Evolutionary conservation across 2,888 invertebrate species (phyloP), one percentile per base, ranked within the genome.

Genomic region (Nasonovia ribisnigri): DNA sequence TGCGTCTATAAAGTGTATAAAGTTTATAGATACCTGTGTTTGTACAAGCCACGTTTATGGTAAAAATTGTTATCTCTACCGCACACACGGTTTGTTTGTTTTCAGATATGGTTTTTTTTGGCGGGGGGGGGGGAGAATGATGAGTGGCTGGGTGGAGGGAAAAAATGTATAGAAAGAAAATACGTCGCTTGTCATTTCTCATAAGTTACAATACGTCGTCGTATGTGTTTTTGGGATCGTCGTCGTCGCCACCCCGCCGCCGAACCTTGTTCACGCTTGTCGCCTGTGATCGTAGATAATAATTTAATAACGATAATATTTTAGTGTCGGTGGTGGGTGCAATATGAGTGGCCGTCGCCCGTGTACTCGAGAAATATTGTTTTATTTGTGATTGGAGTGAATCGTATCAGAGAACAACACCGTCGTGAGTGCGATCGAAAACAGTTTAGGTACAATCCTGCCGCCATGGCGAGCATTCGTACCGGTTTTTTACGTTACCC

Each of bases 401-500:
- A 77, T 36, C 20, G 36, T 77, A 67, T 36, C 67, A n/a, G 67
- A n/a, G 67, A 36, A 36, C 6, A 77, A 77, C 77, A 36, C 20
- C 77, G 77, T 16, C 36, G 77, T 26, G 77, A 77, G 36, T 77
- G 20, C 20, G 20, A 77, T 8, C 77, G 77, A 36, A 77, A 77
- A 77, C 77, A 20, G 36, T 77, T 77, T 36, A 77, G 20, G 77
- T 36, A 20, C 1, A 36, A 60, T 67, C 24, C 60, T 11, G 46
- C n/a, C 46, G 86, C 26, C 16, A 92, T 92, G 91, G 92, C 36
- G 60, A 92, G 51, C 16, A 42, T 87, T n/a, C n/a, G 92, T 8
- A 36, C 36, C 20, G 24, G 16, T 29, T 42, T 67, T 11, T 67
- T 67, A 42, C 54, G 84, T 67, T 90, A 48, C 42, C 60, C 60